Evolutionary conservation across 2,888 invertebrate genomes (phyloP).

Genomic region (Trisateles emortualis): DNA sequence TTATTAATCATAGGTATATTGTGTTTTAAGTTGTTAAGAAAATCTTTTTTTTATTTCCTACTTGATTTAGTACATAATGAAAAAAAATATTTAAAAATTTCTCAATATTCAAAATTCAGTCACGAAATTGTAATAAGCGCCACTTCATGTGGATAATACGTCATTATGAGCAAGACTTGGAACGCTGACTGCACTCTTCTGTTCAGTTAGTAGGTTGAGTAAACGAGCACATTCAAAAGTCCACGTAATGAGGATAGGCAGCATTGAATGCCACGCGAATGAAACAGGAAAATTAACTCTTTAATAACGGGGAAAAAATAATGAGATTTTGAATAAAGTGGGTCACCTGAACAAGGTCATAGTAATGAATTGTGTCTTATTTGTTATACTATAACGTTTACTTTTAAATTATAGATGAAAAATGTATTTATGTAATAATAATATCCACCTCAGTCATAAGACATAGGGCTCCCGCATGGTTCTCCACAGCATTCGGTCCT

Average conservation of each 20-base stretch:
- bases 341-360: constrained; percentile 35
- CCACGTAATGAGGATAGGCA: constrained; percentile 63
- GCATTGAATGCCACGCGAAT: constrained; percentile 47
- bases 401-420: too few species aligned
- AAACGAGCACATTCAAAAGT: constrained; percentile 59
- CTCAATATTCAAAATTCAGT: background rate
- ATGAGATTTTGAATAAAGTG: constrained; percentile 44
- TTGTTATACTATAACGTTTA: too few species aligned
- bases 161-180: constrained; percentile 50
- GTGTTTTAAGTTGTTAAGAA: too few species aligned
- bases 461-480: too few species aligned
- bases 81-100: too few species aligned
- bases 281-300: constrained; percentile 73
- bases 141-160: constrained; percentile 44
- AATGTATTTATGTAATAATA: too few species aligned
- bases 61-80: too few species aligned
- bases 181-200: constrained; percentile 50
- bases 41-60: too few species aligned
- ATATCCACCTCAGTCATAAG: too few species aligned
- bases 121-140: constrained; percentile 21
- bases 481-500: too few species aligned
- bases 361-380: constrained; percentile 7
- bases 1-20: too few species aligned
- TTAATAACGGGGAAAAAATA: constrained; percentile 46
- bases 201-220: constrained; percentile 60